Base-by-base conservation (phyloP, 1,140 invertebrate genomes). In the Drosophila sp. region DNA sequence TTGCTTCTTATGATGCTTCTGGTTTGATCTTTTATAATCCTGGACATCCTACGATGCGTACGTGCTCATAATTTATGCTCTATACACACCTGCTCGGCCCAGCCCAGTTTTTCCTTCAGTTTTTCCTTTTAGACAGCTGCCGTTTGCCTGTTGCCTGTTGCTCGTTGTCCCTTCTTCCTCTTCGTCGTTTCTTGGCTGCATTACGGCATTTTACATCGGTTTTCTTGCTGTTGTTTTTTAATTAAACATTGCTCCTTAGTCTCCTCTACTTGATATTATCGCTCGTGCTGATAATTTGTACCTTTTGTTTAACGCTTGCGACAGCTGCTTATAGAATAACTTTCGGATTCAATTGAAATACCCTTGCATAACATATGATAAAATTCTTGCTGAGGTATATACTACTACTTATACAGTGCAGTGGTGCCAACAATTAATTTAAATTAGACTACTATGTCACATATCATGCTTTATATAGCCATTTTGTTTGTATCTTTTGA, bases 11-110 rank as follows among this genome's bases (percentile, higher is more conserved):
- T 18, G 46, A 40, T 46, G 57, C n/a, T 41, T 43, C 29, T 56
- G 59, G 66, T 69, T 73, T 61, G 74, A 81, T 86, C 82, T 75
- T 75, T 75, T 81, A 69, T 87, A 87, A 87, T 87, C 82, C 78
- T 70, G 45, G 48, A 41, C 71, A 72, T 72, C 36, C 65, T 69
- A 27, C 50, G 62, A 40, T 21, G 61, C 67, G 78, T 81, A 78
- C 82, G 82, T 86, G 82, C 82, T 79, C 78, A 82, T 86, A 87
- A 82, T 73, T 87, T 86, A 87, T 87, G 57, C 57, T 53, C 51
- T 38, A 61, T 29, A 61, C 59, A 76, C 38, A 71, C 62, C 46
- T 48, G 25, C 40, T 73, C 16, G 14, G 27, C 14, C 29, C 50
- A 21, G 40, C 56, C 41, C 16, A 56, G 41, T 70, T 65, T 65